These are phyloP conservation scores for Eulemur coronatus DNA, from an alignment of 2,797 vertebrate genomes.

Conservation along the genomic window DNA sequence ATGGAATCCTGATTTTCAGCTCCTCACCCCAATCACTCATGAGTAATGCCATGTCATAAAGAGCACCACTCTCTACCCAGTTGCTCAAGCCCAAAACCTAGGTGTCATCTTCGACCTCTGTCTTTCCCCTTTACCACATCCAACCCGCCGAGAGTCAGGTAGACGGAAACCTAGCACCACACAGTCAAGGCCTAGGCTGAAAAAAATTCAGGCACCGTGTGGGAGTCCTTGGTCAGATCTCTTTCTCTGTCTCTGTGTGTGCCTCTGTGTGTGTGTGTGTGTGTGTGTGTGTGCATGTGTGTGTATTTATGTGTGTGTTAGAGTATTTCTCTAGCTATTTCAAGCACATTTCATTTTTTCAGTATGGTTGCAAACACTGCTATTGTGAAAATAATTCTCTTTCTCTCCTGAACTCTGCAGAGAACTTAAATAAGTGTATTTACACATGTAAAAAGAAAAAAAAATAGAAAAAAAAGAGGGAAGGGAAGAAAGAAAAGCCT, in stretches of 20 bases:
- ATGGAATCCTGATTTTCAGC: not conserved
- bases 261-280: not conserved
- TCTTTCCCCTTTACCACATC: not conserved
- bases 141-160: not conserved
- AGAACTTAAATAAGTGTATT: not conserved
- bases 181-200: not conserved
- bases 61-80: not conserved
- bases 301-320: not conserved
- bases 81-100: not conserved
- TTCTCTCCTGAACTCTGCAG: not conserved
- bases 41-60: not conserved
- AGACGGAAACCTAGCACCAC: not conserved
- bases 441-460: not conserved
- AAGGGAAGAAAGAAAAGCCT: not conserved
- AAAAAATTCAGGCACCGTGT: not conserved
- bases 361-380: not conserved
- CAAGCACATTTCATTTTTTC: not conserved
- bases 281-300: not conserved
- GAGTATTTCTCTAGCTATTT: not conserved
- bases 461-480: too few relatives aligned
- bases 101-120: not conserved
- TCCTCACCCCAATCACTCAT: not conserved
- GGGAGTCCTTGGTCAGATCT: not conserved
- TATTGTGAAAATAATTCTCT: not conserved
- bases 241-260: not conserved